Percentiles rank a stretch among this genome's conserved stretches.
phyloP scores from a whole-genome alignment of 1,140 invertebrate species.

The Platyura marginata region DNA sequence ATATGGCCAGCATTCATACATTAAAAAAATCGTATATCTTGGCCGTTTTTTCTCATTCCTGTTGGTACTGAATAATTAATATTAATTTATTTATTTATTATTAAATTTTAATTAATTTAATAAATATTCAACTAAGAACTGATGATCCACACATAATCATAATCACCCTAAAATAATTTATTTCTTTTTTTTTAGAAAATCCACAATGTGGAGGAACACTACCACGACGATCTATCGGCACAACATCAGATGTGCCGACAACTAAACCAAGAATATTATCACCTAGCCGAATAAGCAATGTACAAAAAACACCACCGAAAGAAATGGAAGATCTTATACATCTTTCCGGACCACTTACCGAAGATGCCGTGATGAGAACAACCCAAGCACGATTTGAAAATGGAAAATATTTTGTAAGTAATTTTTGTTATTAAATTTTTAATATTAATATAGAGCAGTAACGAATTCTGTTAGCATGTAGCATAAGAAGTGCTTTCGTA shows the following conservation, averaged over 20 bases:
- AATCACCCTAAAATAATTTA: too few relatives aligned
- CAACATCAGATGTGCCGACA: not conserved
- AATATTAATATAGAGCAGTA: not conserved
- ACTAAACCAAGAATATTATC: constrained; percentile 1
- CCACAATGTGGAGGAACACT: not conserved
- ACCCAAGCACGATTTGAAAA: constrained; percentile 73
- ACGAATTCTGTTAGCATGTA: too few relatives aligned
- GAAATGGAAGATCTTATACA: constrained; percentile 79
- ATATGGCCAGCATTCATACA: too few relatives aligned
- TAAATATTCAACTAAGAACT: too few relatives aligned
- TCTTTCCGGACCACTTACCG: constrained; percentile 75
- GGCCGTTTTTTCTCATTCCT: too few relatives aligned
- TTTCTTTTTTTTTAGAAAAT: constrained; percentile 1
- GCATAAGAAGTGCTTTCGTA: too few relatives aligned
- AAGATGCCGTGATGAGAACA: constrained; percentile 81
- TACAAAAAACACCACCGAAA: constrained; percentile 4
- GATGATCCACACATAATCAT: too few relatives aligned
- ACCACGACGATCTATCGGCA: not conserved
- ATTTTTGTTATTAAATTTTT: constrained; percentile 7
- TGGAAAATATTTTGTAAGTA: constrained; percentile 74
- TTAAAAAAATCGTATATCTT: too few relatives aligned
- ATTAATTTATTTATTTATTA: too few relatives aligned
- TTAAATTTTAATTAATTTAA: too few relatives aligned
- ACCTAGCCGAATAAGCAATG: not conserved
- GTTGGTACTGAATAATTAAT: too few relatives aligned